Percentiles rank a stretch among this genome's conserved stretches.
These are phyloP conservation scores for Natrix natrix DNA, from an alignment of 2,797 vertebrate species.

Conservation along the genomic window DNA sequence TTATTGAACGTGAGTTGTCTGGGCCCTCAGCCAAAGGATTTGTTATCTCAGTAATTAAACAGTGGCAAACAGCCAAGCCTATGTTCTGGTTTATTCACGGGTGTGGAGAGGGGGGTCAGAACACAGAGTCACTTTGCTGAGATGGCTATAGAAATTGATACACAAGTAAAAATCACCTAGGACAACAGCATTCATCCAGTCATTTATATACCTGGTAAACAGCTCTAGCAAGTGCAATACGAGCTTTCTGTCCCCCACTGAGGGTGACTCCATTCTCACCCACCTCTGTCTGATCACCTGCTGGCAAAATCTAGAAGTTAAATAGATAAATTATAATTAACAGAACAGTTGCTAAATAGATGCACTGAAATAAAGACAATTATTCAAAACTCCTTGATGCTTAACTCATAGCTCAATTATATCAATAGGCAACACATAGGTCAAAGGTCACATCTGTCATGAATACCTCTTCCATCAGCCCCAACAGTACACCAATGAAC, in stretches of 20 bases:
- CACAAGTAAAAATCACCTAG: not conserved
- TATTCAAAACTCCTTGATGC: not conserved
- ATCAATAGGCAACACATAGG: not conserved
- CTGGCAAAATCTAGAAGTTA: conserved; percentile 79
- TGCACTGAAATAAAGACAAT: not conserved
- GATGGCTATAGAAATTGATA: not conserved
- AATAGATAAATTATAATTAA: conserved; percentile 42
- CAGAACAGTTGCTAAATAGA: conserved; percentile 13
- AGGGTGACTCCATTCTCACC: conserved; percentile 94
- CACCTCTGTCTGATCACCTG: conserved; percentile 91
- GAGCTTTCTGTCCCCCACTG: conserved; percentile 95
- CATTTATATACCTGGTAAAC: conserved; percentile 85
- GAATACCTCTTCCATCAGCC: not conserved
- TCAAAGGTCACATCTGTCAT: not conserved
- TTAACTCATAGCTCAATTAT: not conserved
- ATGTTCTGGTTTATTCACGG: too few species aligned
- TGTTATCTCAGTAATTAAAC: too few species aligned
- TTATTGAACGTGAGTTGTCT: too few species aligned
- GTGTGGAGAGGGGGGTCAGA: too few species aligned
- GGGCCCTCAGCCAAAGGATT: too few species aligned
- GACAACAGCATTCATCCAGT: not conserved
- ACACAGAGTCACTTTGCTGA: not conserved
- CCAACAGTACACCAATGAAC: not conserved
- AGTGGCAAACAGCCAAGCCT: too few species aligned
- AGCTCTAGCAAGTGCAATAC: conserved; percentile 90